phyloP scores from a whole-genome alignment of 2,888 invertebrate genomes.

The Smittia sp. region DNA sequence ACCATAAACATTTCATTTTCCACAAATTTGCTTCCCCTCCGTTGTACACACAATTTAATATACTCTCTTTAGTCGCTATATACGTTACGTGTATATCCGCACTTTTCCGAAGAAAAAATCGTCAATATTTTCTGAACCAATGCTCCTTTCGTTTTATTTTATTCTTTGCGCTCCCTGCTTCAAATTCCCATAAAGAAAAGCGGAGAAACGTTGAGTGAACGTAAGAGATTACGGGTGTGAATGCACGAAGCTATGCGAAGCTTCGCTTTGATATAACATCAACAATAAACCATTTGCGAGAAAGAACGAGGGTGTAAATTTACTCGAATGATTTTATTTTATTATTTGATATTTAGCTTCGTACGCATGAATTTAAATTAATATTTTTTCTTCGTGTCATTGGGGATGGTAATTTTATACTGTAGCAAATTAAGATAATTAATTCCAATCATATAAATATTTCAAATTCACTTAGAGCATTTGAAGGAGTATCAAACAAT shows the following conservation, averaged over 20 bases:
- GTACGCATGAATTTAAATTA: conserved; percentile 39
- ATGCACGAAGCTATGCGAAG: neutral
- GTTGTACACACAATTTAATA: conserved; percentile 38
- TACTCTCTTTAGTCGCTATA: neutral
- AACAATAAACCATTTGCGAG: conserved; percentile 33
- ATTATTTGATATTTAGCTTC: conserved; percentile 39
- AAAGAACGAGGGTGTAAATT: conserved; percentile 39
- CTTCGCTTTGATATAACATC: neutral
- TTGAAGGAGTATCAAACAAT: too few relatives aligned
- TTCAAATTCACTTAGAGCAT: neutral
- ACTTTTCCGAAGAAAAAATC: conserved; percentile 26
- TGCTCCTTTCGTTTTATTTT: conserved; percentile 6
- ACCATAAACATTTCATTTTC: conserved; percentile 39
- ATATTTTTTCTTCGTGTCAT: conserved; percentile 11
- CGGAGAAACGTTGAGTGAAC: conserved; percentile 13
- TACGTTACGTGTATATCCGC: conserved; percentile 26
- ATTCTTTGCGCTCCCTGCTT: neutral
- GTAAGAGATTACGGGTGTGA: conserved; percentile 35
- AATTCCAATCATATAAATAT: conserved; percentile 24
- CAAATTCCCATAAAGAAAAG: conserved; percentile 2
- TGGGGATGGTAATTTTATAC: conserved; percentile 11
- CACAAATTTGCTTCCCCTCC: conserved; percentile 38
- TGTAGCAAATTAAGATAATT: conserved; percentile 38
- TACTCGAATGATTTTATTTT: conserved; percentile 40
- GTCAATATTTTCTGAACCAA: conserved; percentile 21